A percentile compares a stretch with the other conserved stretches of the same genome.
Conservation (phyloP, 2,113 vertebrate genomes). For the Brachyhypopomus gauderio region DNA sequence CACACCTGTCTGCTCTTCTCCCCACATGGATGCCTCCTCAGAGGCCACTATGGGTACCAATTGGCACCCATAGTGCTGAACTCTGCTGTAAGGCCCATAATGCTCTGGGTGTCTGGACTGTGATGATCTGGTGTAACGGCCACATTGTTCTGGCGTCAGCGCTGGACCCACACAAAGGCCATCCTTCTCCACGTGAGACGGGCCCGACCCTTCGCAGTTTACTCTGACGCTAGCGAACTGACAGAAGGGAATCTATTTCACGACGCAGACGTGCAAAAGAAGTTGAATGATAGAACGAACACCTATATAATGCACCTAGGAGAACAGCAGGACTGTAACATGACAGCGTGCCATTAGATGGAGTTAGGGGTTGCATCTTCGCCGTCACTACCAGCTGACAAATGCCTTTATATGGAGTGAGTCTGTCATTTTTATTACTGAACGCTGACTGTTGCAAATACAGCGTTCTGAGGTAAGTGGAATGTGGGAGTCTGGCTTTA, state of each 20-base stretch:
- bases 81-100: not conserved
- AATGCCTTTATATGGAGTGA: not conserved
- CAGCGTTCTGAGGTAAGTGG: not conserved
- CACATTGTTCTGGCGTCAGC: no score
- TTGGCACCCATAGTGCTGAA: slow-evolving; percentile 1
- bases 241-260: slow-evolving; percentile 22
- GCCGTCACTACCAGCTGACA: not conserved
- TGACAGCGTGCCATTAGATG: not conserved
- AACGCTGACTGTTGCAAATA: slow-evolving; percentile 2
- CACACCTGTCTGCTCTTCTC: not conserved
- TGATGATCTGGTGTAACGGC: no score
- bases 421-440: slow-evolving; percentile 20
- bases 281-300: not conserved
- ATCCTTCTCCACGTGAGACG: not conserved
- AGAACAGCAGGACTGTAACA: not conserved
- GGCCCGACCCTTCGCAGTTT: slow-evolving; percentile 1
- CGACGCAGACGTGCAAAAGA: not conserved
- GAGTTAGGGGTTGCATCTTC: not conserved
- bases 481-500: no score
- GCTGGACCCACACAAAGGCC: not conserved
- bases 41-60: slow-evolving; percentile 30
- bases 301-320: not conserved
- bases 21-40: slow-evolving; percentile 9
- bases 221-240: not conserved
- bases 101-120: not conserved